phyloP scores from a whole-genome alignment of 1,140 invertebrate genomes.

The Rhopalosiphum padi region DNA sequence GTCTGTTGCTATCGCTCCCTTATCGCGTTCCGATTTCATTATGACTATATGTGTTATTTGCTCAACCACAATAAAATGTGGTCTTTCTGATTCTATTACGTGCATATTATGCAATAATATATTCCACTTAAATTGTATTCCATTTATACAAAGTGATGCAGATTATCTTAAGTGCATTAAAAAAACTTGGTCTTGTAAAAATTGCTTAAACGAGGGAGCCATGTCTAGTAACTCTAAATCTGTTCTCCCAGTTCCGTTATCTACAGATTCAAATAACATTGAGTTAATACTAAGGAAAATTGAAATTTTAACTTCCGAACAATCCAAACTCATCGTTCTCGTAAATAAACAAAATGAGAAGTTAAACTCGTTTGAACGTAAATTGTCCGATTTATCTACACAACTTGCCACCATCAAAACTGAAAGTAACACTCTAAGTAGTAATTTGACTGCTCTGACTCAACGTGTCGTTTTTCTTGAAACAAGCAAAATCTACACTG shows the following conservation, averaged over 20 bases:
- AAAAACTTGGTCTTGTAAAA: neutral
- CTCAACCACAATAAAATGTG: neutral
- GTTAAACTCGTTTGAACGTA: no score
- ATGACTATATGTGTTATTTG: neutral
- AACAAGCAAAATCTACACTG: neutral
- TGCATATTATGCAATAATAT: neutral
- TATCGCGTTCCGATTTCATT: neutral
- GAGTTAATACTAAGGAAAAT: no score
- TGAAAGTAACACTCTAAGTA: no score
- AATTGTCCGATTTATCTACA: no score
- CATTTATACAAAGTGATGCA: neutral
- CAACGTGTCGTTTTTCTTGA: neutral
- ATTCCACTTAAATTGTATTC: neutral
- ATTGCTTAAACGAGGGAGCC: neutral
- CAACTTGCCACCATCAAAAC: no score
- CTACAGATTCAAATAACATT: no score
- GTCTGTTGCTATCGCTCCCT: no score
- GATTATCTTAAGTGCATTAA: neutral
- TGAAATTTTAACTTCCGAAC: no score
- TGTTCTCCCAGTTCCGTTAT: no score
- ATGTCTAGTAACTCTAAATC: neutral
- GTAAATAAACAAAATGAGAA: no score
- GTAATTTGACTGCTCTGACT: neutral
- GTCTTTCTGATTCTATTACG: neutral
- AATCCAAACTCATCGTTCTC: no score